Percentiles rank a stretch among this genome's conserved stretches.
Conservation (phyloP, 2,888 invertebrate species). For the Pocota personata region DNA sequence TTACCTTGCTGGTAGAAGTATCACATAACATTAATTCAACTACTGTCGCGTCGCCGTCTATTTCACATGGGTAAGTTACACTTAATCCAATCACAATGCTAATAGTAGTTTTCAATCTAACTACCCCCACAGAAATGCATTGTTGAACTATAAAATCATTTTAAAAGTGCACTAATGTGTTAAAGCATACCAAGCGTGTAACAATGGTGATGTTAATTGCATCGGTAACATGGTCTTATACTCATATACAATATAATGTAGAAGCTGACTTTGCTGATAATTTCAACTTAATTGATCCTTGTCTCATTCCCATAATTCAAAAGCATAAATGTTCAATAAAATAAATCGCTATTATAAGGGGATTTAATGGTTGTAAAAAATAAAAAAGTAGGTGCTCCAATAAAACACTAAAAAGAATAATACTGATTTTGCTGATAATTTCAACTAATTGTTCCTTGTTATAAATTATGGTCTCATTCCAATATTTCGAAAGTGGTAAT, state of each 20-base stretch:
- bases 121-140: not conserved
- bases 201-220: conserved; percentile 32
- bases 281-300: not conserved
- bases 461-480: no score
- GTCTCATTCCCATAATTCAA: not conserved
- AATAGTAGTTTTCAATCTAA: conserved; percentile 1
- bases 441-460: no score
- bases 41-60: not conserved
- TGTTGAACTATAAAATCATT: conserved; percentile 18
- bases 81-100: conserved; percentile 6
- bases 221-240: not conserved
- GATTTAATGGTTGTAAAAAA: not conserved
- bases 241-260: conserved; percentile 35
- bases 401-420: no score
- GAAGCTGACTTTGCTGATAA: not conserved
- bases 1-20: no score
- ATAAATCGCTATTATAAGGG: not conserved
- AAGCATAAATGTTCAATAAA: not conserved
- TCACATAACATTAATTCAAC: no score
- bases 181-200: not conserved
- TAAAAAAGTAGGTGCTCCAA: no score
- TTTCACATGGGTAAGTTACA: not conserved
- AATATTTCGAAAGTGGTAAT: no score
- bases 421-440: no score
- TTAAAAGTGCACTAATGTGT: conserved; percentile 11